Evolutionary conservation across 1,140 invertebrate species (phyloP), one percentile per base, ranked within the genome.

Genomic region (Drosophila murphyi): DNA sequence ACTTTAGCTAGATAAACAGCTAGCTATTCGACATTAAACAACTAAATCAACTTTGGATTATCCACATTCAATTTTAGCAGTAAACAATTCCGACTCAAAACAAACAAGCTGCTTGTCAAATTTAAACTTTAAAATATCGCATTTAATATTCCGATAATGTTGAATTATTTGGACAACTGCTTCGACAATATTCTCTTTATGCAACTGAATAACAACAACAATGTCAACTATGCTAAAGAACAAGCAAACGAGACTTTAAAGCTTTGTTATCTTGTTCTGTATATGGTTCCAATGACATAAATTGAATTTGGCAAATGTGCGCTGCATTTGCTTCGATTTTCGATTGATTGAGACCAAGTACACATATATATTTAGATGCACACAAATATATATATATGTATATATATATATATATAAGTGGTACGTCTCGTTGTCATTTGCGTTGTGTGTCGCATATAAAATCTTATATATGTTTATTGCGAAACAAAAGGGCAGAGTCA

Each of bases 401-500:
- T 43, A 0, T 12, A 12, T 12, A 12, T 12, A 12, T 12, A 10
- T 43, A 7, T 5, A 76, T 69, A 80, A 79, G 70, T 62, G 80
- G 69, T 85, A 20, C n/a, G 39, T 65, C 51, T 62, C 64, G 63
- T 67, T 65, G 63, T 51, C 61, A 50, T 65, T 72, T 51, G 12
- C 75, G 75, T 76, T 87, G 87, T 82, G 78, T 63, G 57, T 60
- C 12, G 47, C 61, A 64, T 56, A 72, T 71, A 76, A 82, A 72
- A 76, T 88, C 76, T 62, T 39, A 39, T 83, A 80, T 76, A 80
- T 68, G 82, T 83, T 88, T 87, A 83, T 87, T 88, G 78, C 76
- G 77, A 83, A 74, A 87, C 85, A 87, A 87, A 87, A 80, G 83
- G 76, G 70, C 76, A 56, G 72, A 75, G 69, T 80, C 47, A 83